phyloP scores from a whole-genome alignment of 2,797 vertebrate species.

The Melanotaenia trifasciata region DNA sequence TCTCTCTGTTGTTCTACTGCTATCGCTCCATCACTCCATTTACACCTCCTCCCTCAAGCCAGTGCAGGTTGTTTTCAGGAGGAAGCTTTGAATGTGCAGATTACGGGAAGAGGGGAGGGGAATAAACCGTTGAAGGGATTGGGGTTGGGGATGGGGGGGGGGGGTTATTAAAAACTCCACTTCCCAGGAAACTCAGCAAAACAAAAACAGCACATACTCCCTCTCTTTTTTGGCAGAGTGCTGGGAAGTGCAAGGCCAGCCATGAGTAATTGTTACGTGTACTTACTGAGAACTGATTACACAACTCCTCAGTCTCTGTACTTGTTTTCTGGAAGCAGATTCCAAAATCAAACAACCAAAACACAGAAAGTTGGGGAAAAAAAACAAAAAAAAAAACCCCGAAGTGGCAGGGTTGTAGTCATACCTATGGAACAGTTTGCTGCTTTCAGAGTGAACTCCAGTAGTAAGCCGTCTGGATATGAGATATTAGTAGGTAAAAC shows the following conservation, averaged over 20 bases:
- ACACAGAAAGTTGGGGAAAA: constrained; percentile 4
- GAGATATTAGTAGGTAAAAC: not conserved
- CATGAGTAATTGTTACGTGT: constrained; percentile 45
- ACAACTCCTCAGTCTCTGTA: constrained; percentile 48
- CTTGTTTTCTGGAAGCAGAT: constrained; percentile 23
- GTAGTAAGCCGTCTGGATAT: not conserved
- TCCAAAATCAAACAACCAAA: constrained; percentile 39
- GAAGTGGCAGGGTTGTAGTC: not conserved
- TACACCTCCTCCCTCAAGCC: constrained; percentile 50
- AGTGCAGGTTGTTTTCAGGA: constrained; percentile 66
- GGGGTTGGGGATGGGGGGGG: not conserved
- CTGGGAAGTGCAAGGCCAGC: constrained; percentile 60
- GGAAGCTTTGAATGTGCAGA: constrained; percentile 55
- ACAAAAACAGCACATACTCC: constrained; percentile 55
- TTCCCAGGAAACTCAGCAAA: constrained; percentile 74
- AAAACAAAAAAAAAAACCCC: too few species aligned
- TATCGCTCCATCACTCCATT: constrained; percentile 47
- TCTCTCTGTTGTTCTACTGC: constrained; percentile 28
- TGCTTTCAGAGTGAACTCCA: not conserved
- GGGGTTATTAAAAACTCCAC: constrained; percentile 48
- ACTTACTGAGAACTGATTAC: constrained; percentile 61
- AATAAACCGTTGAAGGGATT: constrained; percentile 12
- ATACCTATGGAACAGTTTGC: not conserved
- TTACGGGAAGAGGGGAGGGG: constrained; percentile 65
- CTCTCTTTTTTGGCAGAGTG: constrained; percentile 39